Conservation (phyloP, 2,113 vertebrate genomes). For the Scopus umbretta region DNA sequence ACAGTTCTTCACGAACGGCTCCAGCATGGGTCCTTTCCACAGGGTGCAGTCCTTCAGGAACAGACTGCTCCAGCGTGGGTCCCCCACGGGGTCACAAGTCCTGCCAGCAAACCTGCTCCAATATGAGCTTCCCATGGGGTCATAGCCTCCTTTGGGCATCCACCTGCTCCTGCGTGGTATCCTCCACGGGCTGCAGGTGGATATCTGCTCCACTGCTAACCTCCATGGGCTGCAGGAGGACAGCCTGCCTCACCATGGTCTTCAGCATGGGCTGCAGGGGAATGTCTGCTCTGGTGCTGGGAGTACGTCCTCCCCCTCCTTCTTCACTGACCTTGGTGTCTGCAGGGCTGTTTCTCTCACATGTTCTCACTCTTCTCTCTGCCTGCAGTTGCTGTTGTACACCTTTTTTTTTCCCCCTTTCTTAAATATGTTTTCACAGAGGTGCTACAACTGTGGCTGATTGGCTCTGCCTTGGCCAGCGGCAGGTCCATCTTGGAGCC, state of each 20-base stretch:
- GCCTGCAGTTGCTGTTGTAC: neutral
- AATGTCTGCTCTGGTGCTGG: neutral
- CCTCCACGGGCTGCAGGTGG: neutral
- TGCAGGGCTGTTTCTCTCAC: neutral
- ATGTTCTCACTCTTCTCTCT: neutral
- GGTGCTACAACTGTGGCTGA: fast-evolving
- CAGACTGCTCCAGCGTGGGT: neutral
- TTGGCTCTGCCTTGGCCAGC: neutral
- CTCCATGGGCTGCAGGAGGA: neutral
- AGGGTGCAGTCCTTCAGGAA: too few species aligned
- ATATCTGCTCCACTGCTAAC: neutral
- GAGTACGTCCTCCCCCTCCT: too few species aligned
- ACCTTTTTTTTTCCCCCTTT: too few species aligned
- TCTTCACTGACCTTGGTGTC: neutral
- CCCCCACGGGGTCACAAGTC: too few species aligned
- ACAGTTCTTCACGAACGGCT: too few species aligned
- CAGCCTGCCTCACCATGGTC: neutral
- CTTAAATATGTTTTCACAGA: neutral
- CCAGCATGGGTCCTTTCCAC: too few species aligned
- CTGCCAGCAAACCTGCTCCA: too few species aligned
- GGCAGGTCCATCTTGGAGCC: neutral
- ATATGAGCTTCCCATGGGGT: neutral
- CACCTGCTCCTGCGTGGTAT: neutral
- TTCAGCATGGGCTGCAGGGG: neutral
- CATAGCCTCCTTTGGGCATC: neutral